Base-by-base conservation (phyloP, 2,888 invertebrate genomes). In the Netelia inedita region DNA sequence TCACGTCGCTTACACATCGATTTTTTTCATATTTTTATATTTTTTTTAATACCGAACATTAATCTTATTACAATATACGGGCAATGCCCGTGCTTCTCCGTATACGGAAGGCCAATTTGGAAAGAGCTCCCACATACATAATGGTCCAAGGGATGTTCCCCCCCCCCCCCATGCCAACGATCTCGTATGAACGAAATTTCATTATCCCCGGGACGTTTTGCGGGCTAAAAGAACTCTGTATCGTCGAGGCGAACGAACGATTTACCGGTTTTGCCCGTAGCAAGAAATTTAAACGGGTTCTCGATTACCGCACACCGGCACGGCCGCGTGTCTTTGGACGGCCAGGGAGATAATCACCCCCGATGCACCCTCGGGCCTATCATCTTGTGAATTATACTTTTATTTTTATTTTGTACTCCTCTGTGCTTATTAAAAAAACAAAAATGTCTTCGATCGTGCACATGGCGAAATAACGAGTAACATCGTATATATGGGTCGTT, bases 271-370 rank as follows among this genome's bases (percentile, higher is more conserved):
- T 76, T 69, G 73, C 80, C 82, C 73, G 85, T 85, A 85, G 86
- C 86, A 78, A 85, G 82, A 85, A 85, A 82, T 82, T 82, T 74
- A 81, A 86, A 85, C 85, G 74, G 82, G 86, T 85, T 85, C 84
- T 82, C 78, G 79, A 86, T 85, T 72, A 82, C 79, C 79, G 74
- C 68, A 76, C 68, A 53, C 14, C 35, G 19, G 19, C 19, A 16
- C n/a, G 11, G 19, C 71, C 57, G 14, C 75, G 76, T 55, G 53
- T 53, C 59, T 66, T 43, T 66, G 68, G 16, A 61, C 23, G 78
- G 73, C 46, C 65, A 74, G 65, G 28, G 75, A 80, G 72, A 83
- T 79, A 85, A 83, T 83, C 72, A 83, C 57, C 57, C 71, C 65
- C 59, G 16, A 72, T 75, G 59, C 69, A 79, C 79, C 83, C 79